A percentile compares a stretch with the other conserved stretches of the same genome.
These are phyloP conservation scores for Psylliodes chrysocephalus DNA, from an alignment of 2,888 invertebrate genomes.

Conservation along the genomic window DNA sequence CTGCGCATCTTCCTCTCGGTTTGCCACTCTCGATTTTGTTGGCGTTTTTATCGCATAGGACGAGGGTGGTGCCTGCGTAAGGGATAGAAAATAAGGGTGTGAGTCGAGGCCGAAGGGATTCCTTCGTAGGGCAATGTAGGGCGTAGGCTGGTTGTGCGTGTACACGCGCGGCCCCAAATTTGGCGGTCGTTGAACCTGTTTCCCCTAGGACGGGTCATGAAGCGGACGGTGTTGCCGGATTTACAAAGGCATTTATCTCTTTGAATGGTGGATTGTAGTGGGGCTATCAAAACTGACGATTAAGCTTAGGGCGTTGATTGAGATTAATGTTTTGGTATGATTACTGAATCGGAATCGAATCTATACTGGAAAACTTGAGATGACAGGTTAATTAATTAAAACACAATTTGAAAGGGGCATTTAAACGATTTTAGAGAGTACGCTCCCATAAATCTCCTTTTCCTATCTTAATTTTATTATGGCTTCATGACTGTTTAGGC, in stretches of 20 bases:
- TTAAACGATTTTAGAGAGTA: no score
- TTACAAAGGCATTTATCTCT: conserved; percentile 5
- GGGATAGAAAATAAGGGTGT: conserved; percentile 38
- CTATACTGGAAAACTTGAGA: no score
- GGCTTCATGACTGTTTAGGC: no score
- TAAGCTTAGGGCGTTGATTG: neutral
- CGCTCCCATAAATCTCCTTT: no score
- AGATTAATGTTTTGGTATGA: neutral
- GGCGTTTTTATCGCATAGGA: conserved; percentile 1
- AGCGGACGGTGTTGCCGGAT: conserved; percentile 29
- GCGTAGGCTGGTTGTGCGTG: conserved; percentile 34
- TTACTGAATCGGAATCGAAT: neutral
- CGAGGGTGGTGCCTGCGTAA: conserved; percentile 24
- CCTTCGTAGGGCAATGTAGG: conserved; percentile 49
- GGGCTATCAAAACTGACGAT: neutral
- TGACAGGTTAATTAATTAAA: no score
- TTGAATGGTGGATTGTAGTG: neutral
- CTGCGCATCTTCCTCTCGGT: neutral
- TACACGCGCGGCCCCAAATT: conserved; percentile 24
- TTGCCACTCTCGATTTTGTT: conserved; percentile 3
- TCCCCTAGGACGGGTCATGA: conserved; percentile 34
- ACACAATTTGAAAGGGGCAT: no score
- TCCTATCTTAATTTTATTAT: no score
- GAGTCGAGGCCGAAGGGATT: conserved; percentile 39
- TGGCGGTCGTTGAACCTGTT: conserved; percentile 35